A percentile compares a stretch with the other conserved stretches of the same genome.
phyloP scores from a whole-genome alignment of 2,113 vertebrate genomes.

The Protobothrops flavoviridis region DNA sequence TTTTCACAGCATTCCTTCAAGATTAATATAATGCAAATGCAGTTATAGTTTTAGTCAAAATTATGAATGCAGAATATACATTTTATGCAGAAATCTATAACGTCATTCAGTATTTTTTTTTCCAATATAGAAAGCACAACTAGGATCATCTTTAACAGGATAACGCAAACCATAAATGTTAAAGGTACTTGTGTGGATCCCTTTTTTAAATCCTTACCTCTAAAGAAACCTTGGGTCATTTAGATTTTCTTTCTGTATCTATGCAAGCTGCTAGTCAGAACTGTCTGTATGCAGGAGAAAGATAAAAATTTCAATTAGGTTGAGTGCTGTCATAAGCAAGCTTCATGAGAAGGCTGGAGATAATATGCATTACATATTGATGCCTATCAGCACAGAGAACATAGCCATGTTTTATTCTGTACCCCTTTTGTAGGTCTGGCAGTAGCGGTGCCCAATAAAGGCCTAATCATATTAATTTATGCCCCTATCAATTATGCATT shows the following conservation, averaged over 20 bases:
- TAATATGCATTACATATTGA: conserved; percentile 90
- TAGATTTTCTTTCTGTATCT: conserved; percentile 63
- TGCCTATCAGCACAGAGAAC: conserved; percentile 80
- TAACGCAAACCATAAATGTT: conserved; percentile 37
- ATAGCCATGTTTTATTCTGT: conserved; percentile 80
- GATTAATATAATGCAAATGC: conserved; percentile 3
- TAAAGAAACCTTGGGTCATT: conserved; percentile 68
- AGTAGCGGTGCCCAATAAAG: conserved; percentile 79
- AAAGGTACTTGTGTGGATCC: conserved; percentile 49
- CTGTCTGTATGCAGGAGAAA: conserved; percentile 79
- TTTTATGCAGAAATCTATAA: conserved; percentile 17
- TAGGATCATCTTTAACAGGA: conserved; percentile 52
- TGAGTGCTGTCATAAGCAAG: conserved; percentile 77
- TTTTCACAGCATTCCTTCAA: background rate
- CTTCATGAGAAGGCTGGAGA: conserved; percentile 80
- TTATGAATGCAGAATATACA: conserved; percentile 21
- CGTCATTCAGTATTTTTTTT: conserved; percentile 38
- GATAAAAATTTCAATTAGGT: conserved; percentile 87
- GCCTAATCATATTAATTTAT: conserved; percentile 93
- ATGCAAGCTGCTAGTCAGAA: conserved; percentile 74
- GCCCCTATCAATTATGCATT: conserved; percentile 92
- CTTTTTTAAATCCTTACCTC: conserved; percentile 54
- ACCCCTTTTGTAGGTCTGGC: conserved; percentile 81
- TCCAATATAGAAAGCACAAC: conserved; percentile 19
- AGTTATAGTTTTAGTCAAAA: background rate